Evolutionary conservation across 2,113 vertebrate species (phyloP), one percentile per base, ranked within the genome.

Genomic region (Cricetomys ansorgei): DNA sequence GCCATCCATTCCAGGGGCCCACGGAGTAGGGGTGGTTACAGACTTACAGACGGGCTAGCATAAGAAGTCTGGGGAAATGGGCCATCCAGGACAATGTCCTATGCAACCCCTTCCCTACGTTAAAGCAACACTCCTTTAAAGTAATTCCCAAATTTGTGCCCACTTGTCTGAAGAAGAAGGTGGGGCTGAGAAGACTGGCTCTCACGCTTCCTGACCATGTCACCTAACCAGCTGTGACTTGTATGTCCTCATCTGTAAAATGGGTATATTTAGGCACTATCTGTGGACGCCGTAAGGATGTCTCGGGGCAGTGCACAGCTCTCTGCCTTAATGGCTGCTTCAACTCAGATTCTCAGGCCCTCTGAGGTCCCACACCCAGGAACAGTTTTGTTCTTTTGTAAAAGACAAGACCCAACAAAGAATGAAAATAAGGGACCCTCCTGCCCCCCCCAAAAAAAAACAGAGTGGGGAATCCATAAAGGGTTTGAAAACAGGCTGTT

Each of bases 281-380:
- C 53, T 15, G 50, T 50, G 27, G 15, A 17, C 23, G n/a, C 2
- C 70, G 27, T 1, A 0, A 3, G 3, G 62, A 50, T 21, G 37
- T 31, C n/a, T 57, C 9, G 8, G 65, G 9, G 29, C 4, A 40
- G 34, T 8, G n/a, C 7, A 50, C 27, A 34, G 34, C 72, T 88
- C 64, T 2, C 0, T 8, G 43, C 29, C 72, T 45, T 7, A 0
- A 0, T 0, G 13, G 48, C 19, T 19, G 0, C 1, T 17, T 4
- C 25, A 40, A 34, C 7, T 64, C 64, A 64, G 15, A 25, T 27
- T 69, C 48, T 40, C 29, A 13, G 7, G 4, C 12, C 40, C 29
- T 5, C 1, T 9, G 43, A 40, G 67, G 16, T 5, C 23, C 48
- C 29, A 12, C 55, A 57, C 8, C 50, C 27, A 16, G 11, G 57